Base-by-base conservation (phyloP, 2,113 vertebrate genomes). In the Brienomyrus brachyistius region DNA sequence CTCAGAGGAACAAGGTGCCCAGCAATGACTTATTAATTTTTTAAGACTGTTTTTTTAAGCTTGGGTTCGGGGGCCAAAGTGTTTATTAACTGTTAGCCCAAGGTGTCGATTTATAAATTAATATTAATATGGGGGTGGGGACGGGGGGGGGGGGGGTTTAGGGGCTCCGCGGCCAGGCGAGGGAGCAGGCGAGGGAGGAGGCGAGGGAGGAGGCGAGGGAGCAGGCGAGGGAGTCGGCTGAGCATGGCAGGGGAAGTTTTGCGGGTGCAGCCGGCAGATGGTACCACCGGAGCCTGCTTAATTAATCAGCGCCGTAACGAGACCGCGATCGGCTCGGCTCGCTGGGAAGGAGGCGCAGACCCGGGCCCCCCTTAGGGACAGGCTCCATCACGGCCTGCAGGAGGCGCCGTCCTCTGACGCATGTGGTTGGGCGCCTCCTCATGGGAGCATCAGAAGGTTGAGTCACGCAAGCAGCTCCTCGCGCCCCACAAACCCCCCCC, bases 41-140 rank as follows among this genome's bases (percentile, higher is more conserved):
- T 93, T 94, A 56, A 54, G 7, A 47, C 21, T 48, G 91, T 92
- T 40, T 89, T 89, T 89, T 83, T 89, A 84, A 17, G 51, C 70
- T 43, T 70, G 47, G 48, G 77, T 89, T 89, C n/a, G 50, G 50
- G 88, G 88, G 47, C 70, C 17, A 80, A 35, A n/a, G 23, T 40
- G 10, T 96, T 96, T 95, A 96, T 96, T 95, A 96, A 95, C 94
- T 93, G 92, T 91, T 94, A 93, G 95, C 95, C 95, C 93, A 93
- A 92, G 95, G 95, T 95, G 94, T 91, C 92, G 91, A 90, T 91
- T 94, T 92, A 62, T 13, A 43, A 89, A 85, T 84, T 56, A 89
- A 89, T 62, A 62, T 89, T 89, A 47, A 85, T 85, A 31, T 88
- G 54, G 70, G 86, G 74, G 35, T 89, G 50, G 82, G 48, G 89